Evolutionary conservation across 2,888 invertebrate genomes (phyloP), one percentile per base, ranked within the genome.

Genomic region (Diarsia rubi): DNA sequence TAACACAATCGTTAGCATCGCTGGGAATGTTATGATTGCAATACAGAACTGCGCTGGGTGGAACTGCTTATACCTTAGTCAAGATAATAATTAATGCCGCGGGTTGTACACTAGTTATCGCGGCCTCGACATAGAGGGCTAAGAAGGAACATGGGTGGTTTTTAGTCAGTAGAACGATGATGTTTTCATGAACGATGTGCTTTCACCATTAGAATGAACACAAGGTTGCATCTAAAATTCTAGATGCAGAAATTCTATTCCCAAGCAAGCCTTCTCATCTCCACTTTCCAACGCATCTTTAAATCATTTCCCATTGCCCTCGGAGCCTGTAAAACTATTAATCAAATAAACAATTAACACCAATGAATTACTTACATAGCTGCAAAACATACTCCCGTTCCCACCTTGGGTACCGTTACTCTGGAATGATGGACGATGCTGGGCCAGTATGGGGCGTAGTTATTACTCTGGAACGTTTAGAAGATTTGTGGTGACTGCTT

Each of bases 281-380:
- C 31, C 4, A 72, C 11, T 8, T n/a, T 19, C 24, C 14, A 24
- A 5, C 31, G 24, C 3, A 49, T 44, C 6, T 49, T 49, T 3
- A 47, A 45, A 49, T 37, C 2, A 62, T 78, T 76, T 8, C 62
- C 12, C 27, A 11, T 37, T 12, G 24, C 62, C 24, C 47, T 57
- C 3, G 2, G 5, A 76, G 54, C n/a, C 49, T n/a, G 37, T n/a
- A 42, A 42, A 27, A 77, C 68, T 4, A 82, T 82, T 82, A 82
- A 82, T 82, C 78, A 82, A 59, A 65, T 54, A 79, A 79, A 83
- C 65, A 78, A 79, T 82, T 78, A 78, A 82, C 54, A 16, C n/a
- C 21, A 52, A 31, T 77, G 27, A 52, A 66, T 62, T 75, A 66
- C 44, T 54, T 42, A 47, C 47, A 14, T 75, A 42, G 45, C 42